phyloP scores from a whole-genome alignment of 2,888 invertebrate species.

The Philaethria dido region DNA sequence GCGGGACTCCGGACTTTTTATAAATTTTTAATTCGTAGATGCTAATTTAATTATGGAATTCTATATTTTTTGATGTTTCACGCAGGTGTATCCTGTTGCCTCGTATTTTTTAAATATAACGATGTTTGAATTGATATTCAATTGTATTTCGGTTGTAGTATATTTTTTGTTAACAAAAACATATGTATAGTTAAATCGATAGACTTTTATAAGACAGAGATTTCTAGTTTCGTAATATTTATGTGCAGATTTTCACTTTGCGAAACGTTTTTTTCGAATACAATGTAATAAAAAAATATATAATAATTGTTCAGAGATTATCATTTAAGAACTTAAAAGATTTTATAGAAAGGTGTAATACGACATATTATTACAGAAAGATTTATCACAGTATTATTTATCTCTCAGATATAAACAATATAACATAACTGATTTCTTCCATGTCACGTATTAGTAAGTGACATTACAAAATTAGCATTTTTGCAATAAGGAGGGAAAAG shows the following conservation, averaged over 20 bases:
- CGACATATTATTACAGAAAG: too few species aligned
- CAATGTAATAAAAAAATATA: too few species aligned
- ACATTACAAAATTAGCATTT: too few species aligned
- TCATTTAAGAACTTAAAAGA: too few species aligned
- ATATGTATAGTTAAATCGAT: not conserved
- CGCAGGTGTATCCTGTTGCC: conserved; percentile 75
- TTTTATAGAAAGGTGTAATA: too few species aligned
- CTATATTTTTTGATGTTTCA: conserved; percentile 57
- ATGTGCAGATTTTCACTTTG: not conserved
- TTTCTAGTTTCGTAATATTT: not conserved
- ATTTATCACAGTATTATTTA: too few species aligned
- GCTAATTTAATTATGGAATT: conserved; percentile 82
- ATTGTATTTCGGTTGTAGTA: conserved; percentile 17
- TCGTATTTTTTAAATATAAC: conserved; percentile 67
- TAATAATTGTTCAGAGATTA: too few species aligned
- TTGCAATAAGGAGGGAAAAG: too few species aligned
- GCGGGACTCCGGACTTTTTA: conserved; percentile 67
- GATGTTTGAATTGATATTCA: conserved; percentile 51
- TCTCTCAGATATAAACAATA: too few species aligned
- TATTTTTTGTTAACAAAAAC: not conserved
- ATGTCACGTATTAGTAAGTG: too few species aligned
- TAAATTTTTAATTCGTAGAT: conserved; percentile 72
- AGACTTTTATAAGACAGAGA: not conserved
- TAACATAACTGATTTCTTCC: too few species aligned
- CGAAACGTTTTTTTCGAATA: too few species aligned